These are phyloP conservation scores for Plemyria rubiginata DNA, from an alignment of 2,888 invertebrate species.

Conservation along the genomic window DNA sequence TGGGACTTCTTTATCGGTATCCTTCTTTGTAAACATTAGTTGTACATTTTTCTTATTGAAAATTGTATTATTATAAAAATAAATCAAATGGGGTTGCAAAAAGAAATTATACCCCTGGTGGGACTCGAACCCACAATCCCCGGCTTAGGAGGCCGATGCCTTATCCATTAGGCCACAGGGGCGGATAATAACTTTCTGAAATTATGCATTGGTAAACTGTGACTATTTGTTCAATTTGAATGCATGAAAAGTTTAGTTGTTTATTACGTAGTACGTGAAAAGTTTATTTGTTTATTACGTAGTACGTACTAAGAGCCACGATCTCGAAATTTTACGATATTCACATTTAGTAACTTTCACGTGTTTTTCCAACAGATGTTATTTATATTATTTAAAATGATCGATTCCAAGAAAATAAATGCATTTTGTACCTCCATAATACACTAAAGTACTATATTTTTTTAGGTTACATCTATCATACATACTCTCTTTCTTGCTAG, in stretches of 20 bases:
- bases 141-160: slow-evolving; percentile 92
- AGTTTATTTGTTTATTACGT: too few species aligned
- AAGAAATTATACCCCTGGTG: slow-evolving; percentile 86
- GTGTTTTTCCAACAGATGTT: too few species aligned
- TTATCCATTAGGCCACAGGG: slow-evolving; percentile 92
- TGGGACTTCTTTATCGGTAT: slow-evolving; percentile 34
- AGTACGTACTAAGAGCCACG: too few species aligned
- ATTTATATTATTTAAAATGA: too few species aligned
- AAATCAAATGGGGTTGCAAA: slow-evolving; percentile 25
- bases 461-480: slow-evolving; percentile 2
- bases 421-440: too few species aligned
- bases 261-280: too few species aligned
- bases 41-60: background rate
- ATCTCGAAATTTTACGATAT: too few species aligned
- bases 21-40: slow-evolving; percentile 46
- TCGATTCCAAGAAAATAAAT: too few species aligned
- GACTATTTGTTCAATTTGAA: background rate
- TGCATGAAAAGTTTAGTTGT: too few species aligned
- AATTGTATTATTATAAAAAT: slow-evolving; percentile 36
- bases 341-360: too few species aligned
- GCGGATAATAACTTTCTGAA: slow-evolving; percentile 54
- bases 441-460: background rate
- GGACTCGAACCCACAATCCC: slow-evolving; percentile 91
- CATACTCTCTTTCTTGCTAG: slow-evolving; percentile 1
- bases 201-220: slow-evolving; percentile 4